Conservation (phyloP, 2,113 vertebrate species). For the Microcebus tavaratra region DNA sequence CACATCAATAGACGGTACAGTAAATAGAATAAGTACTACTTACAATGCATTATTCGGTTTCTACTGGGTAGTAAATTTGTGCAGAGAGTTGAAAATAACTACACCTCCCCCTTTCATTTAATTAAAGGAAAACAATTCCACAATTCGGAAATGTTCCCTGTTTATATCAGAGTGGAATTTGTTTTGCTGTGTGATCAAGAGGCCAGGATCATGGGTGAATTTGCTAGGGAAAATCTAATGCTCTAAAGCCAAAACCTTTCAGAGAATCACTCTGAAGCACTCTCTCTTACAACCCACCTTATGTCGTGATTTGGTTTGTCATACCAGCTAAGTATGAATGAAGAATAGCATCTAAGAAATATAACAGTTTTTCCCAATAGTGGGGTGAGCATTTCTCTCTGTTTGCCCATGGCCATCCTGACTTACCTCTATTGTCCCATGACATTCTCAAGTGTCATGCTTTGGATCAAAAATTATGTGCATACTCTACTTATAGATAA, state of each 20-base stretch:
- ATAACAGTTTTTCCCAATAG: not conserved
- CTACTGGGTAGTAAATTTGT: slow-evolving; percentile 81
- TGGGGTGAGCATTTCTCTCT: not conserved
- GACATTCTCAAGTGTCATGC: not conserved
- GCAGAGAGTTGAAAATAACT: slow-evolving; percentile 77
- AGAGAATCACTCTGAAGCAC: not conserved
- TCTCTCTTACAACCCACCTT: not conserved
- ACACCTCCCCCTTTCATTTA: slow-evolving; percentile 77
- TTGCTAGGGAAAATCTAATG: slow-evolving; percentile 39
- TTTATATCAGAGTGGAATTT: slow-evolving; percentile 67
- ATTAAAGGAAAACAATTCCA: slow-evolving; percentile 81
- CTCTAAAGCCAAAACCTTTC: not conserved
- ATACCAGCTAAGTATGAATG: not conserved
- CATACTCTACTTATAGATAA: not conserved
- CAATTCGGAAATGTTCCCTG: slow-evolving; percentile 73
- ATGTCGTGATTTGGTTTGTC: not conserved
- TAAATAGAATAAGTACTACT: slow-evolving; percentile 84
- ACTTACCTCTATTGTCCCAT: not conserved
- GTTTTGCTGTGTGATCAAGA: slow-evolving; percentile 63
- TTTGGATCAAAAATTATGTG: not conserved
- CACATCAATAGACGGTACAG: slow-evolving; percentile 83
- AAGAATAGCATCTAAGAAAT: not conserved
- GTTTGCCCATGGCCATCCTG: not conserved
- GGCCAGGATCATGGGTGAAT: slow-evolving; percentile 41
- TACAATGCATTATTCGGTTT: slow-evolving; percentile 80